These are phyloP conservation scores for Leptinotarsa tumamoca DNA, from an alignment of 2,888 invertebrate species.

Conservation along the genomic window DNA sequence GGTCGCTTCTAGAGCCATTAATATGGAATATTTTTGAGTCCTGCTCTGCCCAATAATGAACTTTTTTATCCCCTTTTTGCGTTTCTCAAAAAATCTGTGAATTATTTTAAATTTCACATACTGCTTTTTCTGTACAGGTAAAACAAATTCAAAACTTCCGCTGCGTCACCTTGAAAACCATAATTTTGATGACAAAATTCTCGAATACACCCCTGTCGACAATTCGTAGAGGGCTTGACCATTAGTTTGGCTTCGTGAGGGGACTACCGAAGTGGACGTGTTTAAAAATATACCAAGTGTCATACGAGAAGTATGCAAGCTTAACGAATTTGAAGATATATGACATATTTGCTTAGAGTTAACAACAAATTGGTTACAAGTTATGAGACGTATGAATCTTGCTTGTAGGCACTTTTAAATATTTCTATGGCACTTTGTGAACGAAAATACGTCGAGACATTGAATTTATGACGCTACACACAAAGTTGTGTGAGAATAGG, in stretches of 20 bases:
- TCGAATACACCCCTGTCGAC: slow-evolving; percentile 1
- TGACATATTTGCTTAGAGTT: slow-evolving; percentile 1
- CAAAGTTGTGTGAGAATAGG: too few species aligned
- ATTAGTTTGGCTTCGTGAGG: slow-evolving; percentile 17
- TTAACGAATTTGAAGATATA: slow-evolving; percentile 20
- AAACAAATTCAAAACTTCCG: too few species aligned
- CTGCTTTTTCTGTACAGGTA: too few species aligned
- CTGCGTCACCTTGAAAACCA: too few species aligned
- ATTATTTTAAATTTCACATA: too few species aligned
- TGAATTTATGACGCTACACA: slow-evolving; percentile 10
- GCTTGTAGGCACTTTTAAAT: slow-evolving; percentile 1
- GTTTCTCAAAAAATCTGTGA: too few species aligned
- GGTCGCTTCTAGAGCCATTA: too few species aligned
- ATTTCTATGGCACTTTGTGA: slow-evolving; percentile 11
- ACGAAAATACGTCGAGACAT: slow-evolving; percentile 4
- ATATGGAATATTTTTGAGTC: too few species aligned
- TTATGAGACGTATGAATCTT: slow-evolving; percentile 18
- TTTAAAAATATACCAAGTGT: slow-evolving; percentile 24
- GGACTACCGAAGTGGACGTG: slow-evolving; percentile 23
- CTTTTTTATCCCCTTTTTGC: too few species aligned
- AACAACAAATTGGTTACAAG: slow-evolving; percentile 19
- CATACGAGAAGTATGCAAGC: slow-evolving; percentile 22
- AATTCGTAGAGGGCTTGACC: slow-evolving; percentile 19
- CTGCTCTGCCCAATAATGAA: too few species aligned
- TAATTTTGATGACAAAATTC: neutral